Evolutionary conservation across 2,113 vertebrate genomes (phyloP).

Genomic region (Panthera leo): DNA sequence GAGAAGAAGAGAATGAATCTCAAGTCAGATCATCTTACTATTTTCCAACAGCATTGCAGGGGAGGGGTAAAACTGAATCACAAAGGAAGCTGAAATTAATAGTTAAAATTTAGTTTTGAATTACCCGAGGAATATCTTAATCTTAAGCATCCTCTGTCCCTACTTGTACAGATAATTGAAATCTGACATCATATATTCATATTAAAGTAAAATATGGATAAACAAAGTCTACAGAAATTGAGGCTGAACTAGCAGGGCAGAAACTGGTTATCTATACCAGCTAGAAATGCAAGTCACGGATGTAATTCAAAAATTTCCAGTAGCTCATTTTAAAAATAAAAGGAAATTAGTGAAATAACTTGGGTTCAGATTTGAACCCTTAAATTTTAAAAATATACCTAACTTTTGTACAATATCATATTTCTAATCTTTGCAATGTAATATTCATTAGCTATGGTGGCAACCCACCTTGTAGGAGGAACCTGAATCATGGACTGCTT

Average conservation of each 20-base stretch:
- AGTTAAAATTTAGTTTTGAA: conserved; percentile 40
- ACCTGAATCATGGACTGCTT: not conserved
- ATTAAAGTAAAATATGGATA: not conserved
- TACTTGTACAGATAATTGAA: conserved; percentile 23
- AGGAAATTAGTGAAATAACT: not conserved
- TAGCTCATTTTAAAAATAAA: not conserved
- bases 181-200: not conserved
- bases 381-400: not conserved
- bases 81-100: not conserved
- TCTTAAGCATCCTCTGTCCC: not conserved
- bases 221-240: not conserved
- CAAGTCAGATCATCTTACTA: not conserved
- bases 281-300: not conserved
- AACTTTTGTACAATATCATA: not conserved
- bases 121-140: not conserved
- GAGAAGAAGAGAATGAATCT: not conserved
- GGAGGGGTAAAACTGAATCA: not conserved
- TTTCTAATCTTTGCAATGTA: not conserved
- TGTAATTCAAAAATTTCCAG: not conserved
- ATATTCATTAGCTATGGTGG: not conserved
- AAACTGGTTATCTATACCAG: not conserved
- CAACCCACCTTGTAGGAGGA: not conserved
- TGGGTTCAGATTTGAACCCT: not conserved
- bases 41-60: not conserved
- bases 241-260: not conserved